Evolutionary conservation across 2,888 invertebrate genomes (phyloP), one percentile per base, ranked within the genome.

Genomic region (Ennomos quercinarius): DNA sequence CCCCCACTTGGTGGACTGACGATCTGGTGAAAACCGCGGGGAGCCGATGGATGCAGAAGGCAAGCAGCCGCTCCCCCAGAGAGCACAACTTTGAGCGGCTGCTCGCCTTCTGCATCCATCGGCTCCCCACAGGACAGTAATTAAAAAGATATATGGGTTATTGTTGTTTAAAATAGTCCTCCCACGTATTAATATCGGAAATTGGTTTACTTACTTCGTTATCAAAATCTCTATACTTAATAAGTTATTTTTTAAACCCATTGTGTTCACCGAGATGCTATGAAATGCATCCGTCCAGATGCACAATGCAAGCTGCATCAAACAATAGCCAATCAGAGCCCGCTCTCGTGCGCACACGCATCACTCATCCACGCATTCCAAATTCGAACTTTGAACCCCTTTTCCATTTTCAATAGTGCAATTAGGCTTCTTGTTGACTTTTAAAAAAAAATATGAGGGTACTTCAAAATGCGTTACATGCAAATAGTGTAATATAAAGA

Each of bases 301-400:
- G 84, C 76, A 71, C 52, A 66, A 57, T 41, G 68, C 82, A 85
- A 86, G 87, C 83, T 87, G 86, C 78, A 69, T 45, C 72, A 67
- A 62, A 90, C 90, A 90, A 90, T 89, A 70, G 77, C 82, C 85
- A 90, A 90, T 90, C 89, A 89, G 71, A 74, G 70, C 72, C 63
- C 71, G 71, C 72, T 69, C 74, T 57, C 55, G 62, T 61, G 77
- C 76, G 76, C 81, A 39, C 48, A 72, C 72, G 79, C 78, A 84
- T 83, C 80, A 76, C 67, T 84, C 83, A 83, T 81, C 72, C 77
- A 72, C 77, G 77, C 78, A 74, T 80, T 83, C 76, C 62, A 77
- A 73, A 68, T 49, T 46, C 34, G 51, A 60, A 51, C 46, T 51
- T 47, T 36, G 35, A 49, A 46, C 50, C 27, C 67, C 56, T 72